Percentiles rank a stretch among this genome's conserved stretches.
Conservation (phyloP, 1,140 invertebrate genomes). For the Trachelipus rathkii region DNA sequence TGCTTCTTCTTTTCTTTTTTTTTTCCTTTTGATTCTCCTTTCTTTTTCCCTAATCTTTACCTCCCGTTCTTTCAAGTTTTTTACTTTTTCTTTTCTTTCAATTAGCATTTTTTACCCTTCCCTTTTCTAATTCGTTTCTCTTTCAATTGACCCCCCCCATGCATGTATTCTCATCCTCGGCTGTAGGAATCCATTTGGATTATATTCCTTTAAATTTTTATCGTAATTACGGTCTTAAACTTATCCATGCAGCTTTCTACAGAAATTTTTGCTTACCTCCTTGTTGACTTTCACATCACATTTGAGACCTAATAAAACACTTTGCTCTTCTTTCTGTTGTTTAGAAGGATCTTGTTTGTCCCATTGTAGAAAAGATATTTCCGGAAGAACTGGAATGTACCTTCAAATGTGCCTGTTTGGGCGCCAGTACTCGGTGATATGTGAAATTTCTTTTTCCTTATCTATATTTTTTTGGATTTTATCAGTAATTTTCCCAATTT, state of each 20-base stretch:
- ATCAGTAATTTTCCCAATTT: not conserved
- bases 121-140: slow-evolving; percentile 5
- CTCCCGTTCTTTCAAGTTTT: slow-evolving; percentile 20
- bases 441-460: slow-evolving; percentile 36
- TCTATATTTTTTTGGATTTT: not conserved
- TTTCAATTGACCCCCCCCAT: slow-evolving; percentile 12
- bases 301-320: slow-evolving; percentile 42
- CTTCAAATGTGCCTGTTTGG: slow-evolving; percentile 37
- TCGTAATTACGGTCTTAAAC: slow-evolving; percentile 86
- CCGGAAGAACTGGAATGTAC: slow-evolving; percentile 16
- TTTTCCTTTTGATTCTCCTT: not conserved
- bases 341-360: slow-evolving; percentile 30
- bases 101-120: not conserved
- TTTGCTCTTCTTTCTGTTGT: slow-evolving; percentile 39
- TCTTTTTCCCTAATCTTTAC: slow-evolving; percentile 13
- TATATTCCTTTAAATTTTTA: slow-evolving; percentile 76
- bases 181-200: slow-evolving; percentile 58
- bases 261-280: slow-evolving; percentile 33
- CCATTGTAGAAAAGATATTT: not conserved
- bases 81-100: not conserved
- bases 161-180: slow-evolving; percentile 34
- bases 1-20: slow-evolving; percentile 36
- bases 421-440: slow-evolving; percentile 29
- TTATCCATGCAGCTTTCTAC: slow-evolving; percentile 71
- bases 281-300: slow-evolving; percentile 39